Evolutionary conservation across 2,797 vertebrate genomes (phyloP), one percentile per base, ranked within the genome.

Genomic region (Pelochelys cantorii): DNA sequence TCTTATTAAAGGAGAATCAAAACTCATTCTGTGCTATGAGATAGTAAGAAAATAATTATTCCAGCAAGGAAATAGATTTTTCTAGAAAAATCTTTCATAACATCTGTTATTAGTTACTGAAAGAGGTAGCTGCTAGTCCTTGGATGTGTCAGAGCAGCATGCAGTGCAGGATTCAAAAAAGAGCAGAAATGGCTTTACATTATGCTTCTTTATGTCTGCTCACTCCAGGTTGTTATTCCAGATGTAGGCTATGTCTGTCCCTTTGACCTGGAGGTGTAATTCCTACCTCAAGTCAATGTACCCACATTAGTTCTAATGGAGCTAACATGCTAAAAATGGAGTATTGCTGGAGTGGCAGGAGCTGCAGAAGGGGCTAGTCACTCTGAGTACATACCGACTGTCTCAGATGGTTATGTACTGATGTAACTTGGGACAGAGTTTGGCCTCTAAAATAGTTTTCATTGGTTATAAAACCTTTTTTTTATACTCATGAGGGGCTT

Each of bases 11-110:
- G 79, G 88, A 79, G 57, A 93, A 91, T 22, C 60, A 71, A 88
- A 92, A 88, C 3, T 4, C 8, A 31, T 87, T 89, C 71, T 79
- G 53, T 88, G 53, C 55, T 87, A 88, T 79, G 8, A 94, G 13
- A 22, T 81, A 92, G 81, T 59, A 79, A 93, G 89, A 93, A 94
- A 95, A 92, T 71, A 81, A 94, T 7, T 55, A 93, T 79, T 81
- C 59, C 5, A 89, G 79, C 79, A 87, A 91, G 85, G 84, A 85
- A 15, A 83, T 91, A 81, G 9, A 79, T 71, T 84, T 84, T 93
- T 88, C 81, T 80, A 92, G 88, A 94, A 82, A 90, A 94, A 65
- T n/a, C 62, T 65, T n/a, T 65, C 31, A 65, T 13, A 31, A 17
- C 17, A 65, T 17, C 62, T n/a, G 29, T 18, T 65, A 65, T 18